These are phyloP conservation scores for Pocota personata DNA, from an alignment of 2,888 invertebrate genomes.

Conservation along the genomic window DNA sequence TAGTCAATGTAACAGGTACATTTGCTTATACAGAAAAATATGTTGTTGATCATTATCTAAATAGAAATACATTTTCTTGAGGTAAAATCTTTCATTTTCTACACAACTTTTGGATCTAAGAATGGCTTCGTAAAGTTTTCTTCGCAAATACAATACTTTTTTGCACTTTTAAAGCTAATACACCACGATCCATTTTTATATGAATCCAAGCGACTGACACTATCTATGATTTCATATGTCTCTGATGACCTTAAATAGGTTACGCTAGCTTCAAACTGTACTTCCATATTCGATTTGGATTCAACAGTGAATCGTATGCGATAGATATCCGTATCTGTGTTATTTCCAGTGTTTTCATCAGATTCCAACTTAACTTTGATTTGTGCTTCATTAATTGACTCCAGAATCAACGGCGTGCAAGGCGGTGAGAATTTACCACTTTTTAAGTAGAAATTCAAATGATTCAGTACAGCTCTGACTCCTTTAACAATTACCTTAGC, in stretches of 20 bases:
- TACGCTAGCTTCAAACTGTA: constrained; percentile 28
- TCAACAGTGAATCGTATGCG: constrained; percentile 27
- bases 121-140: too few relatives aligned
- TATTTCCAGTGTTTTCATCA: neutral
- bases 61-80: too few relatives aligned
- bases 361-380: neutral
- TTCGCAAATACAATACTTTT: constrained; percentile 78
- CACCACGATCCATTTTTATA: constrained; percentile 75
- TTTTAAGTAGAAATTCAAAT: constrained; percentile 35
- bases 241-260: neutral
- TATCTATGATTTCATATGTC: constrained; percentile 27
- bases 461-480: neutral
- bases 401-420: neutral
- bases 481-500: constrained; percentile 6
- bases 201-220: constrained; percentile 75
- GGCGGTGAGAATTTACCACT: neutral
- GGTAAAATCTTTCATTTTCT: too few relatives aligned
- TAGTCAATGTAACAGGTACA: too few relatives aligned
- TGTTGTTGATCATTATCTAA: too few relatives aligned
- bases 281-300: neutral
- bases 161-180: constrained; percentile 75
- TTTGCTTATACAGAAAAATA: too few relatives aligned
- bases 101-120: too few relatives aligned
- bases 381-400: constrained; percentile 3
- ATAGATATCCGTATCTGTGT: neutral